Conservation (phyloP, 2,113 vertebrate genomes). For the Gallinago media region DNA sequence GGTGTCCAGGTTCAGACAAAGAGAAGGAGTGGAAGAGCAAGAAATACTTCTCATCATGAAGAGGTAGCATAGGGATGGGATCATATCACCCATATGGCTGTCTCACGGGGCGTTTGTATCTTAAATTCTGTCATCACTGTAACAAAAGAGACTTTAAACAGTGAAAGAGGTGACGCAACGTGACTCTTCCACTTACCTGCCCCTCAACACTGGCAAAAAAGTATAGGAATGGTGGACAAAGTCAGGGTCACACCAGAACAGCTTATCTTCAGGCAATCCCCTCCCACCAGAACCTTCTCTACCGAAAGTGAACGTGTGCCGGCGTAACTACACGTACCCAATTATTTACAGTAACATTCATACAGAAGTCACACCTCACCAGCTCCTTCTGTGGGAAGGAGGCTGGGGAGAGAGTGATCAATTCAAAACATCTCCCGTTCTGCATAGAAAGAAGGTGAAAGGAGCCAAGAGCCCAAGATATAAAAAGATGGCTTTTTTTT, state of each 20-base stretch:
- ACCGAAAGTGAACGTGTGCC: background rate
- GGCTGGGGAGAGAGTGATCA: background rate
- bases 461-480: background rate
- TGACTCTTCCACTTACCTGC: background rate
- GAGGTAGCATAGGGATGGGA: background rate
- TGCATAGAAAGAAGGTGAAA: constrained; percentile 40
- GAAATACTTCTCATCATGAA: background rate
- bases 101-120: background rate
- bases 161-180: background rate
- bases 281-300: background rate
- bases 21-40: background rate
- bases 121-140: background rate
- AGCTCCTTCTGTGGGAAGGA: background rate
- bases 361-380: background rate
- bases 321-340: background rate
- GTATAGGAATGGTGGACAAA: background rate
- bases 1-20: background rate
- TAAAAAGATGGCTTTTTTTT: constrained; percentile 40
- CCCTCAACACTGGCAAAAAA: background rate
- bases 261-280: background rate
- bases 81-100: background rate
- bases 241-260: background rate
- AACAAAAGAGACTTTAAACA: background rate
- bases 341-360: background rate
- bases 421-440: background rate